Conservation (phyloP, 2,797 vertebrate genomes). For the Jordanella pulchra region DNA sequence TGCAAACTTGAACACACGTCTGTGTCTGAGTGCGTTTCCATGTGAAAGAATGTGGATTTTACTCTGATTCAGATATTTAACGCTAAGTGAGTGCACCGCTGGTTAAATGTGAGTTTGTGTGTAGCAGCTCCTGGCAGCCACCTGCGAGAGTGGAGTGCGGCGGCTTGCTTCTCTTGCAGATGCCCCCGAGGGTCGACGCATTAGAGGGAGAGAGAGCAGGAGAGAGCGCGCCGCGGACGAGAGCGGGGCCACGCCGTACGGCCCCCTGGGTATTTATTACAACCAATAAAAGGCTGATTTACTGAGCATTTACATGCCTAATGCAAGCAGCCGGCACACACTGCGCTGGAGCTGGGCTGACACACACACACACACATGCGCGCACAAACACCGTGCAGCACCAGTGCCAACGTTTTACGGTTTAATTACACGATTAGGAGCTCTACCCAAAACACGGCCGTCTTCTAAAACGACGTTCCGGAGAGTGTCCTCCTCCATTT, state of each 20-base stretch:
- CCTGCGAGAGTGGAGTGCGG: slow-evolving; percentile 70
- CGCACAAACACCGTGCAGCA: slow-evolving; percentile 29
- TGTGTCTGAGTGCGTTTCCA: slow-evolving; percentile 52
- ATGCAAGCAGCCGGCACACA: slow-evolving; percentile 81
- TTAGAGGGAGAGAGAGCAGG: slow-evolving; percentile 76
- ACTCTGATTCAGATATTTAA: slow-evolving; percentile 57
- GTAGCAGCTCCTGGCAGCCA: slow-evolving; percentile 68
- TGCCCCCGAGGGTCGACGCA: slow-evolving; percentile 78
- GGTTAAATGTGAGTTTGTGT: slow-evolving; percentile 37
- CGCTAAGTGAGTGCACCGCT: slow-evolving; percentile 39
- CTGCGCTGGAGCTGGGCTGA: slow-evolving; percentile 64
- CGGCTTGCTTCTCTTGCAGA: slow-evolving; percentile 62
- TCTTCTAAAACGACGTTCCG: slow-evolving; percentile 80
- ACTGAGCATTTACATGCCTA: slow-evolving; percentile 86
- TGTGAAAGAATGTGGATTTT: slow-evolving; percentile 60
- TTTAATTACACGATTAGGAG: slow-evolving; percentile 86
- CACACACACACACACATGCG: slow-evolving; percentile 36
- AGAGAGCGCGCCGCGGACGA: slow-evolving; percentile 63
- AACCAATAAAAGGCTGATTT: slow-evolving; percentile 88
- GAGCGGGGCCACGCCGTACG: slow-evolving; percentile 75
- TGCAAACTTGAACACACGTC: slow-evolving; percentile 50
- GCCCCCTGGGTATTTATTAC: slow-evolving; percentile 86
- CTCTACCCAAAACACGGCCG: slow-evolving; percentile 73
- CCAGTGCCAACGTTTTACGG: slow-evolving; percentile 75
- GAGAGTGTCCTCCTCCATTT: slow-evolving; percentile 82